Evolutionary conservation across 2,113 vertebrate species (phyloP).

Genomic region (Pimephales promelas): DNA sequence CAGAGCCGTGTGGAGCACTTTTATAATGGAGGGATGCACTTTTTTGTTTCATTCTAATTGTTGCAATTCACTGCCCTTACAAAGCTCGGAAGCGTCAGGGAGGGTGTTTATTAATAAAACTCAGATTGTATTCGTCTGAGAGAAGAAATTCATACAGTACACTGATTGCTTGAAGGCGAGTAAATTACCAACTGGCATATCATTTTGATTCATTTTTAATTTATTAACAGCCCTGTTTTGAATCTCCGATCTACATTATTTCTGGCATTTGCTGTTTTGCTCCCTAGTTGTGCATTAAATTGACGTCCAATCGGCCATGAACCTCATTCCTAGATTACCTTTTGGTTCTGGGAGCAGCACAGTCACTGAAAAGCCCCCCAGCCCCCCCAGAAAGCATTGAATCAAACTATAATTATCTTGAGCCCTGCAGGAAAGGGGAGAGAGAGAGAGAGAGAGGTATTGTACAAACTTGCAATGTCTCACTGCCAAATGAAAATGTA

Average conservation of each 20-base stretch:
- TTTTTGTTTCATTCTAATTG: too few relatives aligned
- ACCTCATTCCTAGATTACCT: neutral
- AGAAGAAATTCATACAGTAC: too few relatives aligned
- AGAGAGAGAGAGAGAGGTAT: conserved; percentile 47
- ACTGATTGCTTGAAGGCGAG: too few relatives aligned
- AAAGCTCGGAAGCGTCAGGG: too few relatives aligned
- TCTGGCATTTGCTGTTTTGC: conserved; percentile 4
- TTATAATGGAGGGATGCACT: too few relatives aligned
- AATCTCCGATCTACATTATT: neutral
- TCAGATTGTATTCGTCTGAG: too few relatives aligned
- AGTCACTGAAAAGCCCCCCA: neutral
- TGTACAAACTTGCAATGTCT: conserved; percentile 41
- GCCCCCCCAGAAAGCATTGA: conserved; percentile 30
- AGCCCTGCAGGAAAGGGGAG: conserved; percentile 21
- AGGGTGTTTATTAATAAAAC: too few relatives aligned
- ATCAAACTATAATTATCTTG: conserved; percentile 58
- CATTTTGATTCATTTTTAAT: neutral
- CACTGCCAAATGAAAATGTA: conserved; percentile 59
- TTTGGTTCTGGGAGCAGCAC: neutral
- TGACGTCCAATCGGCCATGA: neutral
- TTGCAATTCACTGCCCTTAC: too few relatives aligned
- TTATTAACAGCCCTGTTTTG: neutral
- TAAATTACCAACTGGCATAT: neutral
- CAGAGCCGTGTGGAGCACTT: too few relatives aligned
- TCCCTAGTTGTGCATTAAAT: neutral